Conservation (phyloP, 2,888 invertebrate species). For the Eucera pruinosa region DNA sequence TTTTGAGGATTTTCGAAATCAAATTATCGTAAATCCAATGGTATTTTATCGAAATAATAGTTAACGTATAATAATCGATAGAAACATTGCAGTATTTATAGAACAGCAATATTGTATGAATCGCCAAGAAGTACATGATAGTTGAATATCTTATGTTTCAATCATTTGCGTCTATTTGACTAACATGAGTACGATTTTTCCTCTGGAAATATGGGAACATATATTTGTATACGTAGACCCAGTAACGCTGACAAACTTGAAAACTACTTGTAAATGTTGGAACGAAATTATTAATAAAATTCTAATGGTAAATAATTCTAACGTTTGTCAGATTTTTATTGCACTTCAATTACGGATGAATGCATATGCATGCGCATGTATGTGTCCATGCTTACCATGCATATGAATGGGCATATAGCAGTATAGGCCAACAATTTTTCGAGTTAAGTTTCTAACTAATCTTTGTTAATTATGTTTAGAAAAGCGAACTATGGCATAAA, state of each 20-base stretch:
- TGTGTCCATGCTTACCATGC: neutral
- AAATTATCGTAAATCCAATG: no score
- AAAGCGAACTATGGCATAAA: constrained; percentile 69
- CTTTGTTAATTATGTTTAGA: constrained; percentile 51
- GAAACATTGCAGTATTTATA: no score
- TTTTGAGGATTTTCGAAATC: no score
- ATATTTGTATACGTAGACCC: constrained; percentile 71
- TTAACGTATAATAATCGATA: no score
- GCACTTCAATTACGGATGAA: neutral
- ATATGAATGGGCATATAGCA: no score
- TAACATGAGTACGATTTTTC: constrained; percentile 68
- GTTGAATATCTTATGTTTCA: neutral
- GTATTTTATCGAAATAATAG: no score
- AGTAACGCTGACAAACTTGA: constrained; percentile 61
- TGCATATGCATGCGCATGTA: neutral
- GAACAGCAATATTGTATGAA: no score
- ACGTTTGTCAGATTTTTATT: neutral
- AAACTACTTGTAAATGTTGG: constrained; percentile 70
- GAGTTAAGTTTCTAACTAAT: no score
- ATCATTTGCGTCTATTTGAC: neutral
- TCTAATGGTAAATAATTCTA: constrained; percentile 63
- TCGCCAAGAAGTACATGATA: no score
- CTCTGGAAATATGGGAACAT: constrained; percentile 76
- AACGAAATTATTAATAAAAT: constrained; percentile 64
- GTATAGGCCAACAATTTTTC: no score